These are phyloP conservation scores for Strongylocentrotus purpuratus DNA, from an alignment of 35 echinoderm and acorn worm genomes.

Conservation along the genomic window DNA sequence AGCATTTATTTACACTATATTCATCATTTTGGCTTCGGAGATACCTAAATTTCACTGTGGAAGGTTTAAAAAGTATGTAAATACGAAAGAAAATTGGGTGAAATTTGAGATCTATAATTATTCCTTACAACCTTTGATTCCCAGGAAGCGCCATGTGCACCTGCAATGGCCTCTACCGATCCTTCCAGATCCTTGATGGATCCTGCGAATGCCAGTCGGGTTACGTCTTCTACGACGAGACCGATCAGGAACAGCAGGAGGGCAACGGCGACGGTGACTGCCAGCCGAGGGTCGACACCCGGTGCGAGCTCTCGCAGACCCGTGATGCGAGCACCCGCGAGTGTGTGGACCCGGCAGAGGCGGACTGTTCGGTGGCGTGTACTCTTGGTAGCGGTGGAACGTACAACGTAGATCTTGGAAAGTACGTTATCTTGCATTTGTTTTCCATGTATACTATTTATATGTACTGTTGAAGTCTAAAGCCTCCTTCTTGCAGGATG, in stretches of 20 bases:
- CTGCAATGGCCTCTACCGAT: constrained; percentile 78
- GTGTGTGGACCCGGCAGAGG: constrained; percentile 64
- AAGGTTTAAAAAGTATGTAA: no score
- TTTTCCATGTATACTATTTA: no score
- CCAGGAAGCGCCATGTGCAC: constrained; percentile 74
- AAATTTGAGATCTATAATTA: no score
- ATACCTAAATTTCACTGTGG: no score
- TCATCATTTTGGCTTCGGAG: no score
- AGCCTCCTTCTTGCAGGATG: no score
- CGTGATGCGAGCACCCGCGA: constrained; percentile 73
- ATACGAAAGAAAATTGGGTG: no score
- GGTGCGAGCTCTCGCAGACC: constrained; percentile 81
- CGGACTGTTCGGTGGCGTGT: constrained; percentile 66
- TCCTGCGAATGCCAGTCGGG: constrained; percentile 94
- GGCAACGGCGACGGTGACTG: constrained; percentile 89
- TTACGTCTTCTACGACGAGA: constrained; percentile 88
- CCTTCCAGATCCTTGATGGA: constrained; percentile 89
- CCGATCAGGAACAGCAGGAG: constrained; percentile 65
- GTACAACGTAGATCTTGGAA: constrained; percentile 73
- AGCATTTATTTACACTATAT: no score
- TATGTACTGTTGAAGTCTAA: no score
- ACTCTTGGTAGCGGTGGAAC: constrained; percentile 50
- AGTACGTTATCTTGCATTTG: constrained; percentile 44
- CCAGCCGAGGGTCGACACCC: constrained; percentile 78
- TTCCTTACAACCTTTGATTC: neutral